Evolutionary conservation across 2,888 invertebrate genomes (phyloP), one percentile per base, ranked within the genome.

Genomic region (Nomada ferruginata): DNA sequence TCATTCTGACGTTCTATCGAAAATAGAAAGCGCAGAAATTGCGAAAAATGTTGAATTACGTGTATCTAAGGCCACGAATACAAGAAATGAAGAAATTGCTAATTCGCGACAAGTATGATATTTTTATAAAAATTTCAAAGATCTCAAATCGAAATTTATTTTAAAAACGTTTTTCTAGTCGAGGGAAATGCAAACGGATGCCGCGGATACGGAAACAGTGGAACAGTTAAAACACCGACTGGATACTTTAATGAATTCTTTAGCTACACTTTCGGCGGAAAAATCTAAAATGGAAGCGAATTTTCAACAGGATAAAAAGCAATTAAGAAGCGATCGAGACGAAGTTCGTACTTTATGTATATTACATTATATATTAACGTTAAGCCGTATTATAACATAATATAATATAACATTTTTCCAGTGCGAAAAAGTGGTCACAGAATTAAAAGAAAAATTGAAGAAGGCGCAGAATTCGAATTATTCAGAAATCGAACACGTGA

Each of bases 211-310:
- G 44, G 93, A 93, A 68, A 91, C 91, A 2, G 84, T 89, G 13
- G 93, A 93, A n/a, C 92, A 93, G 65, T 85, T 94, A 63, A 93
- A 92, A 87, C 91, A 90, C 50, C 95, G 95, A 88, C 94, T 97
- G 29, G 94, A 95, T 11, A 95, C 96, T 0, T 94, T 97, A 20
- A 96, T 96, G 93, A 94, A 96, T 86, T 96, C 97, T 0, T 93
- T 98, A 64, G 95, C 97, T 0, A 97, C 97, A 0, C 94, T 98
- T 47, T 96, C 97, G 0, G 96, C 96, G 4, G 98, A 98, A 92
- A 98, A 98, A 91, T 96, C 97, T 1, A 95, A 97, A 61, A 96
- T 97, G 96, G 98, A 98, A 94, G 96, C 97, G 69, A 97, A 96
- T 60, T 98, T 97, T 92, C 96, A 97, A 89, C 95, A 95, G 15